Evolutionary conservation across 2,888 invertebrate species (phyloP).

Genomic region (Lycocerus yunnanus): DNA sequence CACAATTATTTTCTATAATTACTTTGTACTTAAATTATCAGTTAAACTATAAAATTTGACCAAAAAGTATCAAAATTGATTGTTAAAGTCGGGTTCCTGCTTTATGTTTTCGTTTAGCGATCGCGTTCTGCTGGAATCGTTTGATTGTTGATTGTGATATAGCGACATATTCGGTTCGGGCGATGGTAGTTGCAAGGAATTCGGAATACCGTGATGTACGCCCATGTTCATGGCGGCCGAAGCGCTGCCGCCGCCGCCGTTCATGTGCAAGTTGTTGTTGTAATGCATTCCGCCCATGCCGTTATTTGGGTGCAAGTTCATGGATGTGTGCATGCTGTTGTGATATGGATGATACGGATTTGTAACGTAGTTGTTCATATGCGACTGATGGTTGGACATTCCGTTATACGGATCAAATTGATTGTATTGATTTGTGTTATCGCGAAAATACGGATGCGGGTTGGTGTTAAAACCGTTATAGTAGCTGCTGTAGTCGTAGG

Average conservation of each 20-base stretch:
- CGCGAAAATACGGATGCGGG: constrained; percentile 44
- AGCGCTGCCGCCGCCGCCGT: background rate
- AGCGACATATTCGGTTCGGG: background rate
- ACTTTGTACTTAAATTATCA: background rate
- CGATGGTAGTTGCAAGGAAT: background rate
- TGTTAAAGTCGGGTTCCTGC: background rate
- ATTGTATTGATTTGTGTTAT: constrained; percentile 39
- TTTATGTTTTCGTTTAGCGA: background rate
- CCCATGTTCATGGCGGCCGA: background rate
- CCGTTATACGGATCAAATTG: constrained; percentile 51
- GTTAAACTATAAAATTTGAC: background rate
- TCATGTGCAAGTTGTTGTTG: background rate
- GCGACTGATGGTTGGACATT: constrained; percentile 46
- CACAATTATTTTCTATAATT: background rate
- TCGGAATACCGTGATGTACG: background rate
- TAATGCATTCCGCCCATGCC: background rate
- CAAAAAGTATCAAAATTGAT: background rate
- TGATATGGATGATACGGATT: constrained; percentile 48
- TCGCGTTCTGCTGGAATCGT: background rate
- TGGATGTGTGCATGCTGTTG: constrained; percentile 30
- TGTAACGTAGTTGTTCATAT: constrained; percentile 47
- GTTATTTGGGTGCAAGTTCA: constrained; percentile 39
- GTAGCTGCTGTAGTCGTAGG: background rate
- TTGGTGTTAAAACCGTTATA: constrained; percentile 46
- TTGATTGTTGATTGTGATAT: background rate